Percentiles rank a stretch among this genome's conserved stretches.
These are phyloP conservation scores for Numenius arquata DNA, from an alignment of 2,113 vertebrate genomes.

Conservation along the genomic window DNA sequence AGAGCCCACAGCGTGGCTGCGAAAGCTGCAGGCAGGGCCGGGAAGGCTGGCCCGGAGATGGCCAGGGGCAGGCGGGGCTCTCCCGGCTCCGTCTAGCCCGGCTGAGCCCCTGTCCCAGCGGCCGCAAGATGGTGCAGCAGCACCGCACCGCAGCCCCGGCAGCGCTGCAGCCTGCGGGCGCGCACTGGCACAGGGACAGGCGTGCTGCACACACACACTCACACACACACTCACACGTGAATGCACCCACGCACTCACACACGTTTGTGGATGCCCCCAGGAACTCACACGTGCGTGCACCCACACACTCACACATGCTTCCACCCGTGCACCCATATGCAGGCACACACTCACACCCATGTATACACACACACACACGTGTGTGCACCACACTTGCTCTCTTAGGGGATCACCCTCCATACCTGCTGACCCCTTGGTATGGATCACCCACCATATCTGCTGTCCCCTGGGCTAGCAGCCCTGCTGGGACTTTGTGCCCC, in stretches of 20 bases:
- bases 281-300: too few relatives aligned
- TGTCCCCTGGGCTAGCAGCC: neutral
- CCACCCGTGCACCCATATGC: too few relatives aligned
- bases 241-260: too few relatives aligned
- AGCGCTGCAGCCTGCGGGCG: neutral
- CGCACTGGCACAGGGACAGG: neutral
- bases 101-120: neutral
- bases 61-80: neutral
- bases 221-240: too few relatives aligned
- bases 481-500: neutral
- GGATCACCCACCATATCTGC: neutral
- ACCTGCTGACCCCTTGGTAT: neutral
- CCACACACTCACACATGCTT: neutral
- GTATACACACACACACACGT: too few relatives aligned
- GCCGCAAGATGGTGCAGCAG: constrained; percentile 6
- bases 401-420: neutral
- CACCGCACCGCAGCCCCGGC: neutral
- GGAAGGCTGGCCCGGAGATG: neutral
- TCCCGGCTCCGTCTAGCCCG: neutral
- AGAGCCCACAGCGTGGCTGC: neutral
- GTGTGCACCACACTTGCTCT: fast-evolving
- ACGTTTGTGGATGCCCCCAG: too few relatives aligned
- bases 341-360: too few relatives aligned
- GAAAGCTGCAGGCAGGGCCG: neutral
- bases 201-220: neutral